Evolutionary conservation across 2,888 invertebrate species (phyloP).

Genomic region (Lithophane semibrunnea): DNA sequence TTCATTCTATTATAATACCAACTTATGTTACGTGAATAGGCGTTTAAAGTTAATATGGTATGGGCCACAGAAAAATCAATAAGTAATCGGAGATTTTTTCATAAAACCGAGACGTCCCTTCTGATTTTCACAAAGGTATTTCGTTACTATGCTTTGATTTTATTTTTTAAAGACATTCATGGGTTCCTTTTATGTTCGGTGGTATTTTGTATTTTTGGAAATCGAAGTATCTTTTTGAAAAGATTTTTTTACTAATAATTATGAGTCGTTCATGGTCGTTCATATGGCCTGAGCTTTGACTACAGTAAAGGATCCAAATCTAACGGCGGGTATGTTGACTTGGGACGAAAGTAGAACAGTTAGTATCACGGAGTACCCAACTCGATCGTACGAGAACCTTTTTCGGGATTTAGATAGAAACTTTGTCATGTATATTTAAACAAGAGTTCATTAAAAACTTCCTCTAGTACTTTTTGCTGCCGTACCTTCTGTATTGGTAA

Average conservation of each 20-base stretch:
- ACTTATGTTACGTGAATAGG: slow-evolving; percentile 3
- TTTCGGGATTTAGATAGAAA: slow-evolving; percentile 71
- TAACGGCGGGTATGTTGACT: slow-evolving; percentile 55
- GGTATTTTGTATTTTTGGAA: slow-evolving; percentile 8
- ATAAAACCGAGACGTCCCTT: slow-evolving; percentile 1
- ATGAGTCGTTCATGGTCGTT: slow-evolving; percentile 32
- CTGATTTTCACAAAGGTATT: slow-evolving; percentile 38
- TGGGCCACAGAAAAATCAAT: neutral
- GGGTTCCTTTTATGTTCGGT: neutral
- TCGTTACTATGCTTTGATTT: slow-evolving; percentile 31
- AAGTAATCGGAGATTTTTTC: neutral
- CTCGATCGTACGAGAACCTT: slow-evolving; percentile 64
- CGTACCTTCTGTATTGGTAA: slow-evolving; percentile 31
- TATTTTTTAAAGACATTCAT: neutral
- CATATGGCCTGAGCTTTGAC: slow-evolving; percentile 17
- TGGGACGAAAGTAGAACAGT: slow-evolving; percentile 60
- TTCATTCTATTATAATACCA: slow-evolving; percentile 27
- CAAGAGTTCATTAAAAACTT: slow-evolving; percentile 69
- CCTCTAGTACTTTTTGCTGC: slow-evolving; percentile 52
- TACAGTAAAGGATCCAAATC: slow-evolving; percentile 43
- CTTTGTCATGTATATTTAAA: slow-evolving; percentile 67
- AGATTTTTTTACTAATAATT: slow-evolving; percentile 2
- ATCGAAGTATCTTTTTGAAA: neutral
- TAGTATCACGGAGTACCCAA: slow-evolving; percentile 61
- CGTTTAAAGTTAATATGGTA: slow-evolving; percentile 16